These are phyloP conservation scores for Pogonomyrmex barbatus DNA, from an alignment of 1,140 invertebrate genomes.

Conservation along the genomic window DNA sequence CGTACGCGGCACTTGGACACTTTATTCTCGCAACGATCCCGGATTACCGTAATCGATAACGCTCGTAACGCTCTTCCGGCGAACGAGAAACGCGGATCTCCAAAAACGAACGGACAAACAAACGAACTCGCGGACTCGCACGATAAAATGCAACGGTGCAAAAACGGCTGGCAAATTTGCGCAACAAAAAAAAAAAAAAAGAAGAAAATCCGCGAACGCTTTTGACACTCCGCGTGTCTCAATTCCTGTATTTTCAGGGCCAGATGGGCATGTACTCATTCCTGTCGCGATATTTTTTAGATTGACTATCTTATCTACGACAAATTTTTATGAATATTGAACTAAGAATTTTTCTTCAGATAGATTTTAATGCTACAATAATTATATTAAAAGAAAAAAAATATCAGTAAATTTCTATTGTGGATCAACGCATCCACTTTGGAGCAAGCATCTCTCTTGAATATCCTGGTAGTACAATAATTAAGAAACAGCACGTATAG, in stretches of 20 bases:
- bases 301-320: neutral
- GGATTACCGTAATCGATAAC: conserved; percentile 36
- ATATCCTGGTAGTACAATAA: conserved; percentile 41
- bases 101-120: neutral
- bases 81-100: neutral
- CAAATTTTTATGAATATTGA: conserved; percentile 20
- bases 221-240: conserved; percentile 10
- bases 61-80: conserved; percentile 25
- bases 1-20: neutral
- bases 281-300: conserved; percentile 11
- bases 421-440: neutral
- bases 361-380: conserved; percentile 6
- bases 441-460: conserved; percentile 10
- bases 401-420: conserved; percentile 22
- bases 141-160: neutral
- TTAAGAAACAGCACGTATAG: neutral
- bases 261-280: conserved; percentile 6
- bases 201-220: neutral
- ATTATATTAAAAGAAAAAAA: neutral
- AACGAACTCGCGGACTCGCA: neutral
- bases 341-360: conserved; percentile 18
- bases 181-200: neutral
- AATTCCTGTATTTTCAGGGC: conserved; percentile 24
- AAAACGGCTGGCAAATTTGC: conserved; percentile 12
- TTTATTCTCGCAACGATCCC: conserved; percentile 51